Evolutionary conservation across 2,113 vertebrate genomes (phyloP), one percentile per base, ranked within the genome.

Genomic region (Hemiscyllium ocellatum): DNA sequence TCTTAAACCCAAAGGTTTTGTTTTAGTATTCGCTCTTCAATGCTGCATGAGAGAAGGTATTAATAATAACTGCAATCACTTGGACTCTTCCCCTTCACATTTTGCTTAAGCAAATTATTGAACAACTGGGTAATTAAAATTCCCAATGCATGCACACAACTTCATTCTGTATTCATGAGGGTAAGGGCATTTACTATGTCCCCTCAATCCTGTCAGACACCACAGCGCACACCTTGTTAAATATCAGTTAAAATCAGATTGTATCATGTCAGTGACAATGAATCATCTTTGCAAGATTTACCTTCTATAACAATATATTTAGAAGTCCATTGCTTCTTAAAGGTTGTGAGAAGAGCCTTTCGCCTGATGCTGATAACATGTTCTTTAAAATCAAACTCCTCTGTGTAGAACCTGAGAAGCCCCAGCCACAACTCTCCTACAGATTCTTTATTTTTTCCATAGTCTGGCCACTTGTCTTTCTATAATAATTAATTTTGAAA

Each of bases 261-360:
- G 20, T 26, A 72, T 22, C 68, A 47, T 22, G 5, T 1, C 72
- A 72, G 26, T 29, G 12, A 94, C 68, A 94, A 12, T 50, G 22
- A 19, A 95, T 76, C 26, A 70, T 72, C 50, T 66, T 72, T 24
- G 10, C 22, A 1, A 29, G 33, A 24, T 96, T 96, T 97, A 99
- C 99, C 99, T 98, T 99, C 99, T 97, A 99, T 99, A 96, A 98
- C 98, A 94, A 99, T 99, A 96, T 99, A 99, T 96, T 99, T 99
- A 87, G 99, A 99, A 0, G 99, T 99, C 99, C 99, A 99, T 96
- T 99, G 99, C 96, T 99, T 99, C 97, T 99, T 99, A 97, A 99
- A 99, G 96, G 99, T 99, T 96, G 99, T 99, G 97, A 99, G 98
- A n/a, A 98, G 97, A 96, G 95, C 97, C 95, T 97, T 98, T 96